Percentiles rank a stretch among this genome's conserved stretches.
phyloP scores from a whole-genome alignment of 2,113 vertebrate genomes.

The Hymenochirus boettgeri region DNA sequence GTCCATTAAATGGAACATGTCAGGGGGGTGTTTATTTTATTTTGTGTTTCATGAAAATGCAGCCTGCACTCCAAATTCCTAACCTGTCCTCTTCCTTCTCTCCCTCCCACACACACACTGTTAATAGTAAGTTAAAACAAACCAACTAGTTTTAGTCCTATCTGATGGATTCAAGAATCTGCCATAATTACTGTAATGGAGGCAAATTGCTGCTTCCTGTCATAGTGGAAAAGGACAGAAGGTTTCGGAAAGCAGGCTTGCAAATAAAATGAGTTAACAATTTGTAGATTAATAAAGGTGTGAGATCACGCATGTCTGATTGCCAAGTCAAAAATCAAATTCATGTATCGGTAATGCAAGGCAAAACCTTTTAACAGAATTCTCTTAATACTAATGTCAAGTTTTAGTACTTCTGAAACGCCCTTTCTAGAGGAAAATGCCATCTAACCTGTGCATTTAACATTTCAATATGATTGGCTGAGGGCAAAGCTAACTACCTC shows the following conservation, averaged over 20 bases:
- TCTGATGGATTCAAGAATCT: no score
- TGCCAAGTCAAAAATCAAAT: not conserved
- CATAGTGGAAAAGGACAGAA: constrained; percentile 29
- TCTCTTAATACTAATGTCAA: not conserved
- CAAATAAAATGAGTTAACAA: constrained; percentile 1
- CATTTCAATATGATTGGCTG: not conserved
- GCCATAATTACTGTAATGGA: no score
- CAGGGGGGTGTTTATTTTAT: constrained; percentile 84
- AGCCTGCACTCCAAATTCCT: constrained; percentile 22
- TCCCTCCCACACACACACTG: no score
- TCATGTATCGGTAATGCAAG: not conserved
- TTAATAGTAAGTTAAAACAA: no score
- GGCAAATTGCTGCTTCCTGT: constrained; percentile 17
- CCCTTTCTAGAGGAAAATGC: not conserved
- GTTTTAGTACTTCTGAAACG: not conserved
- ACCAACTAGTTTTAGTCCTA: no score
- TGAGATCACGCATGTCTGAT: not conserved
- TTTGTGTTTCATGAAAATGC: constrained; percentile 62
- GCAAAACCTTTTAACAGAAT: not conserved
- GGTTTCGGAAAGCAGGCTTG: constrained; percentile 3
- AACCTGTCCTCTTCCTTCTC: constrained; percentile 14
- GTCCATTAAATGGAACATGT: constrained; percentile 90
- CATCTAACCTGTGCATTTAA: not conserved
- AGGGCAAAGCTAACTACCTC: not conserved
- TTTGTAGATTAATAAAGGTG: not conserved